Evolutionary conservation across 2,797 vertebrate species (phyloP).

Genomic region (Lagothrix lagotricha): DNA sequence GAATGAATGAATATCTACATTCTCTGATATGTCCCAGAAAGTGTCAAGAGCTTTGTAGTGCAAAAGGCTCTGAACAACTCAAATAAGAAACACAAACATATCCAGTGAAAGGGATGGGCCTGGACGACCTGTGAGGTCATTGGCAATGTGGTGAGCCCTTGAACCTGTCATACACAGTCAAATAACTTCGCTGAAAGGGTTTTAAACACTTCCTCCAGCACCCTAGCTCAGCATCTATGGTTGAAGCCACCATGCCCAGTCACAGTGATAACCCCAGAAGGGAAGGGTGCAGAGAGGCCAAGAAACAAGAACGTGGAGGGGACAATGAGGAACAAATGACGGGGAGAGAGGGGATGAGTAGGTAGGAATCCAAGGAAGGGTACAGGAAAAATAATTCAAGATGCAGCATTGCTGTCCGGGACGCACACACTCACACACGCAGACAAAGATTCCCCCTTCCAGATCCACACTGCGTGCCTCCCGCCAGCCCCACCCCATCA

Average conservation of each 20-base stretch:
- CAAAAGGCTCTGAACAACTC: constrained; percentile 1
- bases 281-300: neutral
- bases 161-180: neutral
- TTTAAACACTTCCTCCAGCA: constrained; percentile 46
- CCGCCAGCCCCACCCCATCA: constrained; percentile 58
- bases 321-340: neutral
- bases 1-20: neutral
- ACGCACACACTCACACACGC: constrained; percentile 58
- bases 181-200: constrained; percentile 36
- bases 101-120: neutral
- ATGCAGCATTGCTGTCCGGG: constrained; percentile 45
- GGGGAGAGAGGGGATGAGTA: neutral
- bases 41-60: neutral
- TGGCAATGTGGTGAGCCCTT: neutral
- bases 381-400: constrained; percentile 72
- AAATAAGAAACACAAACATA: neutral
- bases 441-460: constrained; percentile 73
- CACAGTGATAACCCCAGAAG: neutral
- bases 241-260: neutral
- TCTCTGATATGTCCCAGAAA: neutral
- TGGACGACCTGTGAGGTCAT: constrained; percentile 40
- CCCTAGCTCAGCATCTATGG: neutral
- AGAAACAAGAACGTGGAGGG: neutral
- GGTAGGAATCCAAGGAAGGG: constrained; percentile 34
- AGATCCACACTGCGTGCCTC: constrained; percentile 47